Conservation (phyloP, 2,113 vertebrate species). For the Zingel zingel region DNA sequence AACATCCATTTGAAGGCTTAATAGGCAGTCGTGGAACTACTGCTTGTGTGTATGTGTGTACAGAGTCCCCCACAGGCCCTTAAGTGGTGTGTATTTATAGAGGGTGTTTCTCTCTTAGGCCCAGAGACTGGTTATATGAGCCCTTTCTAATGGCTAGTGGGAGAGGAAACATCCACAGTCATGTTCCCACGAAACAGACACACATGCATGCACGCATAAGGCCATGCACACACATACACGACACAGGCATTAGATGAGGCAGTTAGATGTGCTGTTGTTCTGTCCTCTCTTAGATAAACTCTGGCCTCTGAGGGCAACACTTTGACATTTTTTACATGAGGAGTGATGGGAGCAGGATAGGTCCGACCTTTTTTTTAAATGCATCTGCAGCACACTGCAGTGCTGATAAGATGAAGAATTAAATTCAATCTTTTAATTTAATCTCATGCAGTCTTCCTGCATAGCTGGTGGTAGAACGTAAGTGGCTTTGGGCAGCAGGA, state of each 20-base stretch:
- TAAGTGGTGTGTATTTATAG: constrained; percentile 86
- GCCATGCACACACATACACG: constrained; percentile 23
- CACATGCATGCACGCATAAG: constrained; percentile 27
- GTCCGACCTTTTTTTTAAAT: constrained; percentile 11
- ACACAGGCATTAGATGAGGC: constrained; percentile 22
- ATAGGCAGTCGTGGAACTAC: constrained; percentile 64
- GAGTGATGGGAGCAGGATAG: constrained; percentile 32
- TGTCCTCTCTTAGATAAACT: constrained; percentile 52
- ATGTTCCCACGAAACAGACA: constrained; percentile 77
- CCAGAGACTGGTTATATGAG: constrained; percentile 82
- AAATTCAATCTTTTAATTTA: constrained; percentile 56
- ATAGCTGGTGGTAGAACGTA: constrained; percentile 9
- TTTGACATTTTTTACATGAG: constrained; percentile 44
- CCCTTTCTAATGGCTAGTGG: constrained; percentile 81
- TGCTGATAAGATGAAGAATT: constrained; percentile 46
- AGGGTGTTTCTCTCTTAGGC: constrained; percentile 79
- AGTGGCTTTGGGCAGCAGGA: constrained; percentile 48
- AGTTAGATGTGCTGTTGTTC: constrained; percentile 38
- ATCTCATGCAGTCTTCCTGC: constrained; percentile 30
- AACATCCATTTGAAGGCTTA: constrained; percentile 77
- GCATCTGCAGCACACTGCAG: constrained; percentile 34
- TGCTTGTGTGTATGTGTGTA: constrained; percentile 49
- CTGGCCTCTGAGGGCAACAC: constrained; percentile 31
- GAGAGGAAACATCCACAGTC: constrained; percentile 76
- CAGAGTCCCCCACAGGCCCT: constrained; percentile 80